Conservation (phyloP, 2,888 invertebrate species). For the Apeira syringaria region DNA sequence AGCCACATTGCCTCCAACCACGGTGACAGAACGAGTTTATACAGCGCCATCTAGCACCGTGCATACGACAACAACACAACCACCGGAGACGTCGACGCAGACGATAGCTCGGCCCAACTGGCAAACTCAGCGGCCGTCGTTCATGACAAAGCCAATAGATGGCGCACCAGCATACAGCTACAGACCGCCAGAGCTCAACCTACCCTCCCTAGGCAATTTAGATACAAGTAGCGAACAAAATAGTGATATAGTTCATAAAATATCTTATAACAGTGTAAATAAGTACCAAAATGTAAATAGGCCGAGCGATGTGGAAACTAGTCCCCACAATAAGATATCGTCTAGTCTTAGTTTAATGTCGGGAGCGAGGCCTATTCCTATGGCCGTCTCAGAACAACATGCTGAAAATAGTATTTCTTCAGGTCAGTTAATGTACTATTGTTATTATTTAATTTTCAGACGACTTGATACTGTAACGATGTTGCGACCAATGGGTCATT, state of each 20-base stretch:
- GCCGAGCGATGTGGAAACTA: slow-evolving; percentile 78
- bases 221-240: slow-evolving; percentile 79
- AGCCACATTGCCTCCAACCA: slow-evolving; percentile 59
- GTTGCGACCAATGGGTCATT: no score
- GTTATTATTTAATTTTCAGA: no score
- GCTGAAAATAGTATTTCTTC: slow-evolving; percentile 73
- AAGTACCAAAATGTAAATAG: slow-evolving; percentile 83
- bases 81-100: slow-evolving; percentile 58
- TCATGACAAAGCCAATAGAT: slow-evolving; percentile 81
- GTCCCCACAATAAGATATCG: slow-evolving; percentile 82
- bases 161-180: slow-evolving; percentile 73
- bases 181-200: slow-evolving; percentile 73
- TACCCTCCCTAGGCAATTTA: slow-evolving; percentile 74
- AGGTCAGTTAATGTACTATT: slow-evolving; percentile 65
- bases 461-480: no score
- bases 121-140: slow-evolving; percentile 77
- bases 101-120: slow-evolving; percentile 58
- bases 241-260: slow-evolving; percentile 83
- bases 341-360: slow-evolving; percentile 81
- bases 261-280: slow-evolving; percentile 81
- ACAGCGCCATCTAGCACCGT: slow-evolving; percentile 67
- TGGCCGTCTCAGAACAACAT: slow-evolving; percentile 76
- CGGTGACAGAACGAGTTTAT: slow-evolving; percentile 63
- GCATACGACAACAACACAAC: slow-evolving; percentile 47
- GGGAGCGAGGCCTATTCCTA: slow-evolving; percentile 66